Base-by-base conservation (phyloP, 2,113 vertebrate genomes). In the Pomatostomus ruficeps region DNA sequence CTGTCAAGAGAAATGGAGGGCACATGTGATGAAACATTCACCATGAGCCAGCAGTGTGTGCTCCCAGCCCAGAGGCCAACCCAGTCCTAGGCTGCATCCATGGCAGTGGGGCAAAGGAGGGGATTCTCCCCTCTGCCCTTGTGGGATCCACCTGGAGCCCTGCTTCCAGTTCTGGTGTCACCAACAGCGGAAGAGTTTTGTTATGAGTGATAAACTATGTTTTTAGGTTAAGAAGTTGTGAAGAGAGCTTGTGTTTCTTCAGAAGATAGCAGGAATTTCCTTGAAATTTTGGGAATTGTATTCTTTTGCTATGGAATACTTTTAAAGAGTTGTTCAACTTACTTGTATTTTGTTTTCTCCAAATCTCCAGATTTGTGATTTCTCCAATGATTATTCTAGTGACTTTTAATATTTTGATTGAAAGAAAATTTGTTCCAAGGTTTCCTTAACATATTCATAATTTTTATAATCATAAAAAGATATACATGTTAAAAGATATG, bases 11-110 rank as follows among this genome's bases (percentile, higher is more conserved):
- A 35, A 70, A 18, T 8, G 24, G 67, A 70, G 33, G 38, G 23
- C 43, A 61, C 21, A 4, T 31, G 19, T 38, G 43, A 38, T 48
- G 55, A 14, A 18, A 31, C 14, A 9, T 21, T 59, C 55, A 12
- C 13, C n/a, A 3, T 25, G 55, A 48, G 15, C 8, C 2, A 1
- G 20, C n/a, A 48, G 43, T 9, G 25, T 31, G 42, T 1, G 4
- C n/a, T 46, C 54, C 29, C 21, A 59, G 55, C 43, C 43, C 42
- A 9, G 54, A 29, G 36, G 15, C 55, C n/a, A 19, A 2, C 14
- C 3, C 26, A 24, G 22, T 24, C 26, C 72, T 36, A 20, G 26
- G 55, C 55, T 24, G 26, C 21, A 14, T 36, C n/a, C 8, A 14
- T 28, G 36, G 55, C 43, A 48, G 26, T 3, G 1, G n/a, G 43